Evolutionary conservation across 2,113 vertebrate genomes (phyloP).

Genomic region (Orthonyx spaldingii): DNA sequence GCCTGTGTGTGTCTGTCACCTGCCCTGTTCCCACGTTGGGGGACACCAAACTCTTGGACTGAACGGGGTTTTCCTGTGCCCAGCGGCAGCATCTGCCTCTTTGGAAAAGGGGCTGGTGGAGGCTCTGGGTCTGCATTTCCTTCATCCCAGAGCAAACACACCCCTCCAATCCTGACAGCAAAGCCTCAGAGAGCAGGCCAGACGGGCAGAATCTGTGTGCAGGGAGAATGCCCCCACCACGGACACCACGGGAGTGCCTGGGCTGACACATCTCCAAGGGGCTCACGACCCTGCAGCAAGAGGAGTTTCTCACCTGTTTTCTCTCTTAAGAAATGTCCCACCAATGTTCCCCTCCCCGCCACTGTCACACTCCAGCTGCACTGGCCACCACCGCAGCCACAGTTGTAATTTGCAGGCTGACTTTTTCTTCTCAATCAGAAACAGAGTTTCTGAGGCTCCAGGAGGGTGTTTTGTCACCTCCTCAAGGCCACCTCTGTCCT

Average conservation of each 20-base stretch:
- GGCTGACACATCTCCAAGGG: fast-evolving
- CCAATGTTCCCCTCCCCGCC: fast-evolving
- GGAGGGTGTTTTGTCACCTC: neutral
- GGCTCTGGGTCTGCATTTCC: neutral
- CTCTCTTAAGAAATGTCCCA: neutral
- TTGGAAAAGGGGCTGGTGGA: neutral
- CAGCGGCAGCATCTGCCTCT: fast-evolving
- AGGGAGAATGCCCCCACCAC: neutral
- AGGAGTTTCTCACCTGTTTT: neutral
- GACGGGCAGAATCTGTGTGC: neutral
- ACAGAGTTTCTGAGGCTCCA: neutral
- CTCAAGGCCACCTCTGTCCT: neutral
- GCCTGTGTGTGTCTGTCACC: neutral
- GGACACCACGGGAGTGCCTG: neutral
- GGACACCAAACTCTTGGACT: neutral
- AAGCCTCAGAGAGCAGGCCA: neutral
- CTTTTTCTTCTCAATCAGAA: neutral
- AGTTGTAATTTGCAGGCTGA: neutral
- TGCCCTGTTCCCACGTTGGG: fast-evolving
- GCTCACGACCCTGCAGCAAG: fast-evolving
- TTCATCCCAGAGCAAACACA: neutral
- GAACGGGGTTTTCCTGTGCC: neutral
- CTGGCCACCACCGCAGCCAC: neutral
- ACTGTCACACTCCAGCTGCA: neutral
- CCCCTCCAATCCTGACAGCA: neutral